Evolutionary conservation across 2,113 vertebrate genomes (phyloP), one percentile per base, ranked within the genome.

Genomic region (Strigops habroptila): DNA sequence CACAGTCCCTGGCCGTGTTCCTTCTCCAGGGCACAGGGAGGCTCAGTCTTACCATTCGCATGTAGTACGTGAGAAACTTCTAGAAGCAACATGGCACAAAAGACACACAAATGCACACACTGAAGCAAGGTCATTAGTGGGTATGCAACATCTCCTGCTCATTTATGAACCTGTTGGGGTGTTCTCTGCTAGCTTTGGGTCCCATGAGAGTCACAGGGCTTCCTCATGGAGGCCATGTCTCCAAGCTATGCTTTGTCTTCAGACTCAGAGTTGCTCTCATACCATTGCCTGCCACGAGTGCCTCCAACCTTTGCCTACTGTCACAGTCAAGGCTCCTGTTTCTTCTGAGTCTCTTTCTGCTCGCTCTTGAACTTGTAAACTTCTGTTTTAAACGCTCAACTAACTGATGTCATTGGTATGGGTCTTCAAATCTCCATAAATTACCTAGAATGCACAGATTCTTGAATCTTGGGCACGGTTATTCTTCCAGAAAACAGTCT

Each of bases 71-170:
- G 3, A 82, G 25, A 17, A 67, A 52, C 12, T 76, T 93, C 43
- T 71, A 35, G 86, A 86, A 64, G 18, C 7, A 52, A 14, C 1
- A 1, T 5, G 28, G 8, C 3, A 0, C 70, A 78, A 57, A 70
- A 86, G 64, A 53, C 21, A 59, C 6, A 10, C 7, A 30, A 12
- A 65, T 52, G 17, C 1, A 52, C 1, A 0, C 10, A n/a, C 1
- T 79, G 49, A 82, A 62, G 24, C 35, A 82, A 73, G 30, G 28
- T 73, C 4, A 0, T 48, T 51, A 57, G 41, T 62, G 24, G 9
- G 1, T 49, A 18, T 81, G 37, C 33, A 80, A 39, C 22, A 73
- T 65, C n/a, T 30, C 3, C 27, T 80, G 21, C 35, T 80, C 24
- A 24, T 73, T 49, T 82, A 31, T 79, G 30, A 12, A 62, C 44